Evolutionary conservation across 2,113 vertebrate genomes (phyloP), one percentile per base, ranked within the genome.

Genomic region (Paratilapia polleni): DNA sequence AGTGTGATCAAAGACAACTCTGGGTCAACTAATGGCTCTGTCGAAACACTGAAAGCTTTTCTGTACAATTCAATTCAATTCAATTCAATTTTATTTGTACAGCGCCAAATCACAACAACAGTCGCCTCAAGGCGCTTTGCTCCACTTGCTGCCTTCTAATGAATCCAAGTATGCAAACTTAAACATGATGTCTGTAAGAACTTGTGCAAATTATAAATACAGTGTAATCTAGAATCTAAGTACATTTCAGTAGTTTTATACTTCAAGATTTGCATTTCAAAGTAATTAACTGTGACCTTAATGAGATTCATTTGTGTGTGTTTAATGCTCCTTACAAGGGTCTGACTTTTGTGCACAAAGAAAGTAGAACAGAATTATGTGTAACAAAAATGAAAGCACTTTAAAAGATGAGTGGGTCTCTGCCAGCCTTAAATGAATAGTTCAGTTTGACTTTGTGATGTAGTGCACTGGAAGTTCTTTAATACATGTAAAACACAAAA

Each of bases 351-450:
- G 74, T 11, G 58, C 26, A 17, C 28, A 81, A 26, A 78, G 24
- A 31, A 49, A 28, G 20, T 41, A 66, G 36, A 14, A 36, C 22
- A 31, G 41, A 84, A 77, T 22, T 64, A 22, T 47, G 68, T 41
- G 36, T 36, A 8, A 64, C 59, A 66, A 78, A 85, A 87, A 90
- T 84, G 81, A 26, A 80, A 43, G 49, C 47, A 41, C 24, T 54
- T 5, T 10, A 54, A 77, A 59, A 64, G 8, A n/a, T 1, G 11
- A 79, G 77, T 11, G 20, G 1, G 68, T 77, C 82, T 79, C 9
- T 52, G 38, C 28, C 47, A 54, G 14, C 31, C 24, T 80, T 47
- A 58, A 66, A 74, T 12, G 22, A 36, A 17, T 3, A 8, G 20
- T 74, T 84, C 47, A 47, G 43, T 68, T 24, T 76, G 22, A 58